A percentile compares a stretch with the other conserved stretches of the same genome.
Conservation (phyloP, 1,140 invertebrate genomes). For the Brachionus plicatilis region DNA sequence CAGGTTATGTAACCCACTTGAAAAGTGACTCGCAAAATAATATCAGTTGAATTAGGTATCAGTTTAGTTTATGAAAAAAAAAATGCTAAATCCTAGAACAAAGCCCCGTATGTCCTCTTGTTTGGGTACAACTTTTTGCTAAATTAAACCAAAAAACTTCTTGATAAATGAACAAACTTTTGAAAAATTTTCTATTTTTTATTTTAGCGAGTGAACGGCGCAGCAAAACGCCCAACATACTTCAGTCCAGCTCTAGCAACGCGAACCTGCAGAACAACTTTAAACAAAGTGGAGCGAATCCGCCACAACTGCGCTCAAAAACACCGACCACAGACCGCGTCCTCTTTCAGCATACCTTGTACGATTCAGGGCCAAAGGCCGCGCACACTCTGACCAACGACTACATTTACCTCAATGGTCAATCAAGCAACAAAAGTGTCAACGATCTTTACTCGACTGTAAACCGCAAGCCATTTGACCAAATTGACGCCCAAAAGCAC, state of each 20-base stretch:
- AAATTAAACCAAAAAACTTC: neutral
- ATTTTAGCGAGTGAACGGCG: neutral
- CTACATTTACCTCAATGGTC: slow-evolving; percentile 23
- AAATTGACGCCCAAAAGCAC: neutral
- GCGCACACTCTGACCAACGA: neutral
- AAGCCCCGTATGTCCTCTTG: neutral
- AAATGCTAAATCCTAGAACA: neutral
- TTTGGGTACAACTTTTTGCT: neutral
- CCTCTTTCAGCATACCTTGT: slow-evolving; percentile 1
- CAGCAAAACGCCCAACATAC: slow-evolving; percentile 35
- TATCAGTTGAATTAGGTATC: neutral
- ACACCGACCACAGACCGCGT: slow-evolving; percentile 36
- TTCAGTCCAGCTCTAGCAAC: slow-evolving; percentile 19
- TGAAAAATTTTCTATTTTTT: neutral
- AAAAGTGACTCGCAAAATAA: neutral
- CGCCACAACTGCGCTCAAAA: slow-evolving; percentile 12
- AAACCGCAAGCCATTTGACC: neutral
- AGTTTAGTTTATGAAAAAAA: neutral
- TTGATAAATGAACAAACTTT: neutral
- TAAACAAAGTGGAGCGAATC: neutral
- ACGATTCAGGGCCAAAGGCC: neutral
- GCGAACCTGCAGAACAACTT: neutral
- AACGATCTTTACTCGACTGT: slow-evolving; percentile 11
- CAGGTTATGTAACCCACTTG: neutral
- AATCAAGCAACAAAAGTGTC: neutral